phyloP scores from a whole-genome alignment of 2,797 vertebrate species.

The Sebastolobus alascanus region DNA sequence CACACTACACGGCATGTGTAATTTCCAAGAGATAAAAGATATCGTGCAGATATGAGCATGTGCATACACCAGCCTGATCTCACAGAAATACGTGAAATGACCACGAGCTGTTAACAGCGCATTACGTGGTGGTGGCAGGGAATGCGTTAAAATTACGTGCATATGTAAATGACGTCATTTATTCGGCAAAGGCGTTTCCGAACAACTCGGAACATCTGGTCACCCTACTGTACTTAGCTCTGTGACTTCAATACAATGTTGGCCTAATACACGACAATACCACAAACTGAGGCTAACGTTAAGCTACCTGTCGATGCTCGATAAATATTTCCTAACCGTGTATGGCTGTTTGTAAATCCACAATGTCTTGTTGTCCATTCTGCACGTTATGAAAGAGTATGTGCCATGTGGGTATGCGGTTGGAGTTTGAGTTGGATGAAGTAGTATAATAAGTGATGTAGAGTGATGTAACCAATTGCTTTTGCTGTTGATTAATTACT shows the following conservation, averaged over 20 bases:
- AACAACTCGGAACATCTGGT: too few species aligned
- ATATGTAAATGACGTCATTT: too few species aligned
- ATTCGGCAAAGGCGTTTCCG: too few species aligned
- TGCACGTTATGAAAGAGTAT: background rate
- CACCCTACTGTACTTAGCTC: background rate
- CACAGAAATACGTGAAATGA: too few species aligned
- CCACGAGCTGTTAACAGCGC: too few species aligned
- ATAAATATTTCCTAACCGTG: background rate
- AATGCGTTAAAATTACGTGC: too few species aligned
- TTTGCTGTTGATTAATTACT: background rate
- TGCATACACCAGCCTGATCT: background rate
- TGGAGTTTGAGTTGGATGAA: background rate
- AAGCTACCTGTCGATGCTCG: background rate
- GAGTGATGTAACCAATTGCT: background rate
- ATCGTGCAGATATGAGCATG: background rate
- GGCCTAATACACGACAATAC: background rate
- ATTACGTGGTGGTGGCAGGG: too few species aligned
- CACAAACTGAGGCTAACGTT: background rate
- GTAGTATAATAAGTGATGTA: background rate
- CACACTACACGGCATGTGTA: background rate
- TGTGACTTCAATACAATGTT: background rate
- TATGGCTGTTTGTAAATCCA: background rate
- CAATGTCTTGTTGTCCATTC: background rate
- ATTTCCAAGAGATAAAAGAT: background rate
- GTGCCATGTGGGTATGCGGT: background rate